These are phyloP conservation scores for Phalacrocorax pelagicus DNA, from an alignment of 2,113 vertebrate genomes.

Conservation along the genomic window DNA sequence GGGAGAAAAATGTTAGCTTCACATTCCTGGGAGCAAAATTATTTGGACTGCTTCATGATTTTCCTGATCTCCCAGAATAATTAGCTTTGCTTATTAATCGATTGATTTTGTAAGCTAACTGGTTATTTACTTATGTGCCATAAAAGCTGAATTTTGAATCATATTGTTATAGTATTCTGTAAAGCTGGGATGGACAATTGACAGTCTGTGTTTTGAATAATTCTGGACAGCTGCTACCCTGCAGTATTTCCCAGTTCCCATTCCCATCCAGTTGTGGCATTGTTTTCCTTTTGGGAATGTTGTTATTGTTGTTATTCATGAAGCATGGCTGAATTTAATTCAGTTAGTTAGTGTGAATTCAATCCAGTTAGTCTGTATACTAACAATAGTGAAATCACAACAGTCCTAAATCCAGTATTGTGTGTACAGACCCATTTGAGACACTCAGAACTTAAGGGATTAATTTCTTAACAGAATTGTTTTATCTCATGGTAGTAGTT, in stretches of 20 bases:
- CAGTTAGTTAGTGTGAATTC: not conserved
- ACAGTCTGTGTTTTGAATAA: not conserved
- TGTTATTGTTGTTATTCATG: not conserved
- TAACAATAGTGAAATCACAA: not conserved
- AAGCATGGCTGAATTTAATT: not conserved
- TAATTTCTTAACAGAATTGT: not conserved
- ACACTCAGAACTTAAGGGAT: not conserved
- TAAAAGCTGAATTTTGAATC: not conserved
- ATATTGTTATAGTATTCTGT: not conserved
- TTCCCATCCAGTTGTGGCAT: not conserved
- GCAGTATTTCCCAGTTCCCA: not conserved
- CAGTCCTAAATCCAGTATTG: not conserved
- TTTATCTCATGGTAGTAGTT: not conserved
- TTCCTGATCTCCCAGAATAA: not conserved
- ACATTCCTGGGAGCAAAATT: not conserved
- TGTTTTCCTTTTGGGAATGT: not conserved
- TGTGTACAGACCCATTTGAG: not conserved
- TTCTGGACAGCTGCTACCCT: not conserved
- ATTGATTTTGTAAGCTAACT: not conserved
- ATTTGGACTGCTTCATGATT: not conserved
- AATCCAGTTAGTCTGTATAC: not conserved
- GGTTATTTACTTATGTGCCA: not conserved
- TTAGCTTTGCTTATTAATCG: not conserved
- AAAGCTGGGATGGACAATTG: not conserved
- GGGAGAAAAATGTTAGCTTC: not conserved